Base-by-base conservation (phyloP, 2,113 vertebrate genomes). In the Stomatorhinus ivindoensis region DNA sequence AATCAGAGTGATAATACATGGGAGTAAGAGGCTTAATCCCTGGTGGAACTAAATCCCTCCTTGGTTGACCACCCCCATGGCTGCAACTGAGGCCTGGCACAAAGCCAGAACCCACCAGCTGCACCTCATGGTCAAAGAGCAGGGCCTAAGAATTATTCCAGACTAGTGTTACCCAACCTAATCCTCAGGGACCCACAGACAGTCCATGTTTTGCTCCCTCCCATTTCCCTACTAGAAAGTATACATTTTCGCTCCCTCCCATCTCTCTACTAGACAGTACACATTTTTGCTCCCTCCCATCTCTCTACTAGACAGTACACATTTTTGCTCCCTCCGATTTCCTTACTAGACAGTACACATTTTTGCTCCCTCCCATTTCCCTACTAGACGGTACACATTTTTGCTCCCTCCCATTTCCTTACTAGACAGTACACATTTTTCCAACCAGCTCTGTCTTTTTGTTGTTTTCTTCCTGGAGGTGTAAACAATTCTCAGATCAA, bases 1-100 rank as follows among this genome's bases (percentile, higher is more conserved):
- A 84, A 84, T 84, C 35, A 82, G 44, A 84, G 82, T 9, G 39
- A 84, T 84, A 84, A 84, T 84, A 47, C 82, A 84, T 84, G 39
- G 35, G 73, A 39, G 46, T 21, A 47, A 84, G 82, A 17, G 61
- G 42, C 44, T 46, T 84, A 84, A 24, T 39, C 82, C 35, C 44
- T 21, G 82, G 82, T 47, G 39, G 39, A 47, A 84, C 82, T 84
- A 84, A 84, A 84, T 55, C 19, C 8, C 82, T 10, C 39, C 82
- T 8, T 46, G 82, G 44, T 42, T 24, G 82, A 84, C 17, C 21
- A 24, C 9, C 82, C 44, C 21, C 82, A 24, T 44, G 19, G 44
- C 44, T 21, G 17, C 17, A 24, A n/a, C 39, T 21, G 19, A 84
- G 82, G 44, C 82, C 82, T 46, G 82, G 82, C 42, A 84, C 4